phyloP scores from a whole-genome alignment of 2,797 vertebrate species.

The Myotis vivesi region DNA sequence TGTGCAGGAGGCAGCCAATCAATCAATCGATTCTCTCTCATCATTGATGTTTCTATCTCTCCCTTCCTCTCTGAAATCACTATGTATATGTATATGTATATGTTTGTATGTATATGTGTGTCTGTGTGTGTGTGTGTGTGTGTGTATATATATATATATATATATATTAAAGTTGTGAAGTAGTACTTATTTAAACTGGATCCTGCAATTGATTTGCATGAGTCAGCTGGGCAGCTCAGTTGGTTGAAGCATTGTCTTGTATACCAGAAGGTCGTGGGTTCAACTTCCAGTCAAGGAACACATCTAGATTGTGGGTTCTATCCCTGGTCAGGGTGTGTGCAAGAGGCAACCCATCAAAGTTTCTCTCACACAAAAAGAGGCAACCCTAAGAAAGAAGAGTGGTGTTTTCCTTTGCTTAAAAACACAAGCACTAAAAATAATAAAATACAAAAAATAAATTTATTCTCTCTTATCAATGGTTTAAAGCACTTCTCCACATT shows the following conservation, averaged over 20 bases:
- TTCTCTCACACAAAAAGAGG: background rate
- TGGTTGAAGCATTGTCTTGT: background rate
- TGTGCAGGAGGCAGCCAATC: too few relatives aligned
- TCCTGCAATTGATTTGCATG: background rate
- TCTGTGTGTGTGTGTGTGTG: too few relatives aligned
- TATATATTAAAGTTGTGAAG: background rate
- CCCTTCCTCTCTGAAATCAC: too few relatives aligned
- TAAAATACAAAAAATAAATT: background rate
- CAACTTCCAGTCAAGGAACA: background rate
- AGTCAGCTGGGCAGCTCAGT: background rate
- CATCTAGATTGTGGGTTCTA: background rate
- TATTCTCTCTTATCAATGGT: background rate
- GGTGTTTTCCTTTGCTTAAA: background rate
- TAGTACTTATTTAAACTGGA: background rate
- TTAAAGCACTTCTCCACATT: background rate
- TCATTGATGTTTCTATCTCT: too few relatives aligned
- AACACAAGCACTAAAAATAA: background rate
- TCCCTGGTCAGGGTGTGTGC: background rate
- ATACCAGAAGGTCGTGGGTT: background rate
- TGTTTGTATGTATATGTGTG: too few relatives aligned
- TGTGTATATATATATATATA: too few relatives aligned
- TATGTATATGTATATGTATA: too few relatives aligned
- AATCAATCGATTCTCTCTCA: too few relatives aligned
- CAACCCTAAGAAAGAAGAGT: background rate
- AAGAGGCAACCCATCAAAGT: background rate